A percentile compares a stretch with the other conserved stretches of the same genome.
Conservation (phyloP, 2,797 vertebrate genomes). For the Onychomys arenicola region DNA sequence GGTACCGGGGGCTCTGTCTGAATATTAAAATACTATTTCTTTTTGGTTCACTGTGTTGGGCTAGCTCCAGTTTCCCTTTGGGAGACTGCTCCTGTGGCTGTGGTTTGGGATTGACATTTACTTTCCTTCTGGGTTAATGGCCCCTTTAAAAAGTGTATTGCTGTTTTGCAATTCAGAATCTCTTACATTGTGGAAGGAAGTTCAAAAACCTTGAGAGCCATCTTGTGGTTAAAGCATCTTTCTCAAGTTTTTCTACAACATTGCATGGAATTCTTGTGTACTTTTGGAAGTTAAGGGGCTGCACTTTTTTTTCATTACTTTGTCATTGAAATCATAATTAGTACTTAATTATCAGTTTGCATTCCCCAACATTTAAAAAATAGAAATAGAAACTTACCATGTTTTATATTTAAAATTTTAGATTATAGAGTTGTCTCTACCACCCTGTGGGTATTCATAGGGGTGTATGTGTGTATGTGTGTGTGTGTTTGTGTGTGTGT, state of each 20-base stretch:
- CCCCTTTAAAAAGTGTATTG: neutral
- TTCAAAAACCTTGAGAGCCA: constrained; percentile 42
- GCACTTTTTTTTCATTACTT: neutral
- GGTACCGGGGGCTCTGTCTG: constrained; percentile 7
- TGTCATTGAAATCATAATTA: neutral
- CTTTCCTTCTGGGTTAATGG: constrained; percentile 40
- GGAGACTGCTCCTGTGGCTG: neutral
- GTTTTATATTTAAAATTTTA: neutral
- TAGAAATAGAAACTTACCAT: constrained; percentile 4
- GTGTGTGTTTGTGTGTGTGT: too few relatives aligned
- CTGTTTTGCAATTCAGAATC: constrained; percentile 46
- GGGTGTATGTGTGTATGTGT: too few relatives aligned
- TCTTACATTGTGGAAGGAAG: neutral
- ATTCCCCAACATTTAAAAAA: constrained; percentile 20
- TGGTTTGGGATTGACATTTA: constrained; percentile 9
- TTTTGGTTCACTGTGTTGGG: constrained; percentile 45
- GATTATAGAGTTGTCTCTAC: neutral
- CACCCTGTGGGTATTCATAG: neutral
- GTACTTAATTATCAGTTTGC: neutral
- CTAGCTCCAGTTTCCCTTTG: neutral
- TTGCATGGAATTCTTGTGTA: neutral
- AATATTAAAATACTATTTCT: neutral
- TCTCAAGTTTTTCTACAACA: neutral
- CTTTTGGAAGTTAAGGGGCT: constrained; percentile 10
- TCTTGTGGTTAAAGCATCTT: constrained; percentile 50